Evolutionary conservation across 2,888 invertebrate genomes (phyloP).

Genomic region (Lottia gigantea): DNA sequence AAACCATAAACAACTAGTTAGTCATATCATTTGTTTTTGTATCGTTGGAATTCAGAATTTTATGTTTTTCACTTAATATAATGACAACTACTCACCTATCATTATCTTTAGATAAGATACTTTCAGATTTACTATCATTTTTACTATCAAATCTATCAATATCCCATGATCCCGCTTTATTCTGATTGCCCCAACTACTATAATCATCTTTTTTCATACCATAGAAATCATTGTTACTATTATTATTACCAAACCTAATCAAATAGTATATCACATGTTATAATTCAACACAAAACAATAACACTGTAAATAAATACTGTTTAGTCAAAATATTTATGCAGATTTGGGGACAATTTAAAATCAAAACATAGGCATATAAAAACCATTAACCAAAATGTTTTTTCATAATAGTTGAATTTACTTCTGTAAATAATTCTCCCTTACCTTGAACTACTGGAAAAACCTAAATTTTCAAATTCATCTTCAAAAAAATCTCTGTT

Average conservation of each 20-base stretch:
- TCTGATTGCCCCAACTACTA: slow-evolving; percentile 54
- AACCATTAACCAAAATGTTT: too few species aligned
- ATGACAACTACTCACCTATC: slow-evolving; percentile 42
- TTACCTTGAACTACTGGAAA: background rate
- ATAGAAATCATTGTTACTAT: slow-evolving; percentile 41
- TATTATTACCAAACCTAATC: too few species aligned
- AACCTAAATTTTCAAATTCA: slow-evolving; percentile 65
- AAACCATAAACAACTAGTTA: too few species aligned
- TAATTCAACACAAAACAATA: too few species aligned
- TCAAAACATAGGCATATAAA: too few species aligned
- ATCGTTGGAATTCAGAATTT: background rate
- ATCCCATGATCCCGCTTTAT: slow-evolving; percentile 57
- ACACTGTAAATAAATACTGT: too few species aligned
- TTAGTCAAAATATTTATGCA: too few species aligned
- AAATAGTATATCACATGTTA: too few species aligned
- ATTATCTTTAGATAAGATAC: slow-evolving; percentile 45
- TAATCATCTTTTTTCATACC: slow-evolving; percentile 47
- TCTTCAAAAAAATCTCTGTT: slow-evolving; percentile 67
- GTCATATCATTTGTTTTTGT: background rate
- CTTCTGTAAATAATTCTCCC: too few species aligned
- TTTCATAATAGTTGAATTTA: too few species aligned
- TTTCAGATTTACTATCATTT: slow-evolving; percentile 45
- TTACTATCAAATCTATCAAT: slow-evolving; percentile 61
- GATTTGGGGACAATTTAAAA: too few species aligned
- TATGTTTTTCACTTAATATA: too few species aligned